Evolutionary conservation across 2,888 invertebrate genomes (phyloP), one percentile per base, ranked within the genome.

Genomic region (Nineta flava): DNA sequence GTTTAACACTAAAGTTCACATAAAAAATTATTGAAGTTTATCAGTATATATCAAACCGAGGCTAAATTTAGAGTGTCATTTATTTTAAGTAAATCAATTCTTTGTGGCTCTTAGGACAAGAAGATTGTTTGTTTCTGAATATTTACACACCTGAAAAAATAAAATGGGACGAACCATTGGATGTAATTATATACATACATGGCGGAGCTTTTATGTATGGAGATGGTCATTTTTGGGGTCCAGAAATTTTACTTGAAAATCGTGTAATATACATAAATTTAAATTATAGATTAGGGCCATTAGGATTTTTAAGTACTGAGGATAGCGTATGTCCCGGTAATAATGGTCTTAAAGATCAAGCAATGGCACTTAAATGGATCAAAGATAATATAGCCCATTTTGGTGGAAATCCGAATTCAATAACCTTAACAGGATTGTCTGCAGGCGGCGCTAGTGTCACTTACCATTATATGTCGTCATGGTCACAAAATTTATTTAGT

Each of bases 401-500:
- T 54, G 65, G 65, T 1, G 66, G 66, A 16, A 62, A 66, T 57
- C 61, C 65, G 4, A 53, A 59, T 41, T 63, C 64, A 1, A 59
- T 66, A 1, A 66, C 65, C 2, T 44, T 67, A 10, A 61, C 61
- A 9, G 66, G 67, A 1, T 34, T 60, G 12, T 65, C 66, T 13
- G 65, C 66, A 1, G 66, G 66, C 5, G 65, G 57, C 4, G 62
- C 59, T 38, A 65, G 65, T 52, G 65, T 65, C 2, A 65, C 66
- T 51, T 61, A 60, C 31, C 66, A 66, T 53, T 64, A 62, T 53
- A 53, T 66, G 19, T 65, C 65, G 2, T 60, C 61, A 6, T 44
- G 59, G 47, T 65, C 65, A n/a, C 51, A 72, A 66, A 78, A 77
- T 32, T 63, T 79, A 13, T 78, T 79, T 59, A 76, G 77, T 55